These are phyloP conservation scores for Platyura marginata DNA, from an alignment of 1,140 invertebrate genomes.

Conservation along the genomic window DNA sequence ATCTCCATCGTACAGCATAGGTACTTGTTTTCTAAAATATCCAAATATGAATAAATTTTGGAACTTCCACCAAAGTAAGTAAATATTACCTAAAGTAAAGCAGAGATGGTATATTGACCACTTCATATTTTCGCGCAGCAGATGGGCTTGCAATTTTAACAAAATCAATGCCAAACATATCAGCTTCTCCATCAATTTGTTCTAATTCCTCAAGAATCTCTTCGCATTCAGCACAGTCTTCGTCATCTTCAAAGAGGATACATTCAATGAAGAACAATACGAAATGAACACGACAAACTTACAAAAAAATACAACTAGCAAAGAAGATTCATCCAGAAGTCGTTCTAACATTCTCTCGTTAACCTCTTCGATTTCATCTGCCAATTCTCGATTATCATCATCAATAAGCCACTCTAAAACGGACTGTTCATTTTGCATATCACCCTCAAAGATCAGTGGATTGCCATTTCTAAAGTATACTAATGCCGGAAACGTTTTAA, in stretches of 20 bases:
- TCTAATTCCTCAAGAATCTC: slow-evolving; percentile 75
- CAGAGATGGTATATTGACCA: slow-evolving; percentile 66
- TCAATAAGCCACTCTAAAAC: slow-evolving; percentile 86
- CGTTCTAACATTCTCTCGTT: slow-evolving; percentile 80
- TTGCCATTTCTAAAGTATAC: slow-evolving; percentile 88
- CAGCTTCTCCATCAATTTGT: slow-evolving; percentile 85
- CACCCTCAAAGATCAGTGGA: slow-evolving; percentile 81
- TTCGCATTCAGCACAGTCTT: slow-evolving; percentile 78
- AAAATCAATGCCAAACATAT: slow-evolving; percentile 85
- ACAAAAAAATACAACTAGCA: slow-evolving; percentile 87
- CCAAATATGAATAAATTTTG: neutral
- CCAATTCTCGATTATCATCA: slow-evolving; percentile 82
- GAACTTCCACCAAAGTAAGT: neutral
- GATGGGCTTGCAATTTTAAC: slow-evolving; percentile 79
- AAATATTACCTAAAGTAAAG: slow-evolving; percentile 55
- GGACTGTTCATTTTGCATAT: slow-evolving; percentile 78
- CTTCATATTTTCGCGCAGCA: slow-evolving; percentile 60
- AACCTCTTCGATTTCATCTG: slow-evolving; percentile 86
- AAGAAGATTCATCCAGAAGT: slow-evolving; percentile 69
- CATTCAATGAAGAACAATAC: too few species aligned
- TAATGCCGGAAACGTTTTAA: slow-evolving; percentile 84
- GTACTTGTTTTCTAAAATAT: slow-evolving; percentile 45
- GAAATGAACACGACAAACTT: slow-evolving; percentile 26
- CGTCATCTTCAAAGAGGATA: slow-evolving; percentile 63
- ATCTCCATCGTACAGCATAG: slow-evolving; percentile 82